A percentile compares a stretch with the other conserved stretches of the same genome.
Evolutionary conservation across 1,140 invertebrate genomes (phyloP).

Genomic region (Globodera ellingtonae): DNA sequence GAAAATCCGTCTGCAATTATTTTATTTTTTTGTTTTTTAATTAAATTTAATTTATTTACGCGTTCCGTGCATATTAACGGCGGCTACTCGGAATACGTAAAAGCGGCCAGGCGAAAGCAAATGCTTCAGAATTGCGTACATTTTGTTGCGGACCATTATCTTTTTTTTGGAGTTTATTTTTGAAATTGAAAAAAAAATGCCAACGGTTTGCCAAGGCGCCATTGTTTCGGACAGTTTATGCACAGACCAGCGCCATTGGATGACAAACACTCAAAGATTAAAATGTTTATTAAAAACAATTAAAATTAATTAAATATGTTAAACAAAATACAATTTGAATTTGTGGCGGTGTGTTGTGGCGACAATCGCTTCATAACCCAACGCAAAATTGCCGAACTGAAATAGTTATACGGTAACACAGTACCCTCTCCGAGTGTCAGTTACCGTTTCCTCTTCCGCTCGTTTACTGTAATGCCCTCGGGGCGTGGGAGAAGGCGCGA

Average conservation of each 20-base stretch:
- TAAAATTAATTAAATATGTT: background rate
- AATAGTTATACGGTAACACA: constrained; percentile 12
- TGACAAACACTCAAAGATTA: constrained; percentile 42
- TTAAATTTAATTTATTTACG: constrained; percentile 19
- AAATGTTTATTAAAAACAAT: background rate
- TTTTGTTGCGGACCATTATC: constrained; percentile 53
- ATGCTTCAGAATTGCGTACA: constrained; percentile 62
- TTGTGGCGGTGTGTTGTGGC: constrained; percentile 48
- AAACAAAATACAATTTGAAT: constrained; percentile 40
- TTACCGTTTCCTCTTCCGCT: constrained; percentile 57
- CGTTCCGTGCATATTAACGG: constrained; percentile 48
- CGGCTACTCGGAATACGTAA: constrained; percentile 56
- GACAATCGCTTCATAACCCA: constrained; percentile 57
- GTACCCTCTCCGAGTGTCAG: constrained; percentile 12
- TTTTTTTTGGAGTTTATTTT: constrained; percentile 24
- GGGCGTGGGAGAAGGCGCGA: constrained; percentile 52
- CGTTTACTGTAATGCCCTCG: constrained; percentile 50
- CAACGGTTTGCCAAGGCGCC: constrained; percentile 62
- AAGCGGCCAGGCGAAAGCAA: constrained; percentile 58
- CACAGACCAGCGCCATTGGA: constrained; percentile 62
- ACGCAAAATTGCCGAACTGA: constrained; percentile 56
- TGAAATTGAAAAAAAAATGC: constrained; percentile 31
- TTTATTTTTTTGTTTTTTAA: background rate
- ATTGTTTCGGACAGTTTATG: constrained; percentile 46
- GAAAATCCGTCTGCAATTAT: constrained; percentile 47